Evolutionary conservation across 2,113 vertebrate genomes (phyloP).

Genomic region (Lagopus leucura): DNA sequence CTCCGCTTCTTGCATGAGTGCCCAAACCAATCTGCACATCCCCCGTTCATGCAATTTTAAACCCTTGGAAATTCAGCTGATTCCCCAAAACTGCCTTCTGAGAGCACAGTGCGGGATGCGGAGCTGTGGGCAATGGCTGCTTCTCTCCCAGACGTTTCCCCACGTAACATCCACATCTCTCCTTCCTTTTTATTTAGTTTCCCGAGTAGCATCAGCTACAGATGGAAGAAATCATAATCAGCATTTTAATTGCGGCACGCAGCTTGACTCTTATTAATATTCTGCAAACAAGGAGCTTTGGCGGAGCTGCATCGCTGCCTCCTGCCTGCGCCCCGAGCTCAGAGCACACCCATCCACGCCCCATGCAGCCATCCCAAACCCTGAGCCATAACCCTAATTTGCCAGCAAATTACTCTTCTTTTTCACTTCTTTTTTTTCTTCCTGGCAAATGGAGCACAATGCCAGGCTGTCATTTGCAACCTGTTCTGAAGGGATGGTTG

Average conservation of each 20-base stretch:
- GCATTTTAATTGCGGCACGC: conserved; percentile 72
- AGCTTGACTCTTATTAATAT: conserved; percentile 75
- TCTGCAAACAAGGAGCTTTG: conserved; percentile 15
- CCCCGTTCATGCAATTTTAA: neutral
- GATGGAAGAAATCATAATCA: conserved; percentile 71
- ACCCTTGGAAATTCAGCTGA: neutral
- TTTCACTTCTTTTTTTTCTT: neutral
- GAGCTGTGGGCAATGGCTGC: neutral
- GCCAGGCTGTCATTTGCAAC: accelerated
- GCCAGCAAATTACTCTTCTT: neutral
- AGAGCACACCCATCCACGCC: neutral
- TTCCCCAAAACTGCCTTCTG: neutral
- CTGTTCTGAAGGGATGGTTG: accelerated
- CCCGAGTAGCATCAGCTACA: conserved; percentile 51
- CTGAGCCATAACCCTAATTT: accelerated
- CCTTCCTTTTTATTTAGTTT: neutral
- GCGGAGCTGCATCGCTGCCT: neutral
- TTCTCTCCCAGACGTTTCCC: neutral
- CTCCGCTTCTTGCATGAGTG: neutral
- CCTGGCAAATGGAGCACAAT: accelerated
- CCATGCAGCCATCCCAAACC: neutral
- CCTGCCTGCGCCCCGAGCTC: neutral
- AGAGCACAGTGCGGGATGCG: neutral
- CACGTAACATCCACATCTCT: neutral
- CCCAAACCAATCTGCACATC: neutral